Percentiles rank a stretch among this genome's conserved stretches.
These are phyloP conservation scores for Dynastes maya DNA, from an alignment of 2,888 invertebrate genomes.

Conservation along the genomic window DNA sequence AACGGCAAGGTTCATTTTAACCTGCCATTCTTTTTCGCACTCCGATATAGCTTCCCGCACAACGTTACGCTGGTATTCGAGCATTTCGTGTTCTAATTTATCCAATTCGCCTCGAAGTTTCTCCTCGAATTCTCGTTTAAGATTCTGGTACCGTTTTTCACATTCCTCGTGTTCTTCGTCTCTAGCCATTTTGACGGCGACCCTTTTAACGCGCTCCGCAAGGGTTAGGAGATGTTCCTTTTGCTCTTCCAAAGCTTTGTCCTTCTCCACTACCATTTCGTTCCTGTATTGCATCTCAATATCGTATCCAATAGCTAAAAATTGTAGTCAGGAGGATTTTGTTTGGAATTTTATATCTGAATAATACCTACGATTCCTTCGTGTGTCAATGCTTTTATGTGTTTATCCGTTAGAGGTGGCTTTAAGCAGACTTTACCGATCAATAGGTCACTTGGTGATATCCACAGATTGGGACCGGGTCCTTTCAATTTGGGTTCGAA, in stretches of 20 bases:
- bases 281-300: constrained; percentile 64
- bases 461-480: constrained; percentile 67
- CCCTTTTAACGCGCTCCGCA: constrained; percentile 56
- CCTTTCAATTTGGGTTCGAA: constrained; percentile 65
- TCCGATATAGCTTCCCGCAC: constrained; percentile 60
- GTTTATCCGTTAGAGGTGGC: constrained; percentile 67
- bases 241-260: constrained; percentile 62
- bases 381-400: constrained; percentile 68
- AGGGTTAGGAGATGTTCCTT: constrained; percentile 58
- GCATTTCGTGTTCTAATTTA: constrained; percentile 52
- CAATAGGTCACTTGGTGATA: constrained; percentile 69
- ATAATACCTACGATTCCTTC: constrained; percentile 66
- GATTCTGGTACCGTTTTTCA: constrained; percentile 50
- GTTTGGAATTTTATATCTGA: too few relatives aligned
- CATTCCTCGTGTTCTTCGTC: constrained; percentile 54
- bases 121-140: constrained; percentile 56
- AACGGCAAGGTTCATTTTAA: constrained; percentile 60
- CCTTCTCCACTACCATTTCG: constrained; percentile 63
- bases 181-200: constrained; percentile 56
- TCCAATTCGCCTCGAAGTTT: constrained; percentile 56
- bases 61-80: constrained; percentile 53
- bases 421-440: constrained; percentile 68
- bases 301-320: constrained; percentile 64
- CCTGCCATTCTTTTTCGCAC: constrained; percentile 57
- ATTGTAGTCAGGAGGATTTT: neutral